These are phyloP conservation scores for Marmota flaviventris DNA, from an alignment of 2,113 vertebrate genomes.

Conservation along the genomic window DNA sequence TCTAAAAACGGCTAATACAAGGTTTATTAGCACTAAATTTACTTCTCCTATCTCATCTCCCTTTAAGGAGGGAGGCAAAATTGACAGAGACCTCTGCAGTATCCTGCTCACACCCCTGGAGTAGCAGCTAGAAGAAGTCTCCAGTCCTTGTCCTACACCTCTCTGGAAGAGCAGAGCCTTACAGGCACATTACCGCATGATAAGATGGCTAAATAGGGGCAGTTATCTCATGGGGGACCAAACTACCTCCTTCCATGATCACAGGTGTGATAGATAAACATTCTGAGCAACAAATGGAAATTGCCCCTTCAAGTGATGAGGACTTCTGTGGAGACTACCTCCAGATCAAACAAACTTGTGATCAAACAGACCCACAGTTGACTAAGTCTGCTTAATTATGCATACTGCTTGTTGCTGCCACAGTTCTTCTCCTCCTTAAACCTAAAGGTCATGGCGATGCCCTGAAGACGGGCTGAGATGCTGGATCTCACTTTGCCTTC, in stretches of 20 bases:
- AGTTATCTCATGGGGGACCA: too few species aligned
- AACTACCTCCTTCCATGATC: background rate
- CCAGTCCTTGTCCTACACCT: background rate
- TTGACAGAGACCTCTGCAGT: background rate
- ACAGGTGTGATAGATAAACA: background rate
- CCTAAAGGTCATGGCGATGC: background rate
- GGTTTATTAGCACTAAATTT: background rate
- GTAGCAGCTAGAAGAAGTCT: background rate
- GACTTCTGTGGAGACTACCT: background rate
- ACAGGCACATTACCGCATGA: too few species aligned
- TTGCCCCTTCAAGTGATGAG: background rate
- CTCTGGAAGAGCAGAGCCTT: background rate
- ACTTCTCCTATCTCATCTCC: background rate
- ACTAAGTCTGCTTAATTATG: background rate
- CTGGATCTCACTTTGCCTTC: background rate
- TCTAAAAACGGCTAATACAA: background rate
- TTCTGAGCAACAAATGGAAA: background rate
- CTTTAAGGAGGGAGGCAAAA: background rate
- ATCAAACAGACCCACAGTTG: background rate
- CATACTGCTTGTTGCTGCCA: background rate
- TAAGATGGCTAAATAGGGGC: too few species aligned
- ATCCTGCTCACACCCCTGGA: background rate
- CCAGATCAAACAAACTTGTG: too few species aligned
- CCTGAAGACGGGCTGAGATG: background rate
- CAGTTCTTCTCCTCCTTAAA: background rate